Conservation (phyloP, 1,140 invertebrate genomes). For the Atopsyche davidsoni region DNA sequence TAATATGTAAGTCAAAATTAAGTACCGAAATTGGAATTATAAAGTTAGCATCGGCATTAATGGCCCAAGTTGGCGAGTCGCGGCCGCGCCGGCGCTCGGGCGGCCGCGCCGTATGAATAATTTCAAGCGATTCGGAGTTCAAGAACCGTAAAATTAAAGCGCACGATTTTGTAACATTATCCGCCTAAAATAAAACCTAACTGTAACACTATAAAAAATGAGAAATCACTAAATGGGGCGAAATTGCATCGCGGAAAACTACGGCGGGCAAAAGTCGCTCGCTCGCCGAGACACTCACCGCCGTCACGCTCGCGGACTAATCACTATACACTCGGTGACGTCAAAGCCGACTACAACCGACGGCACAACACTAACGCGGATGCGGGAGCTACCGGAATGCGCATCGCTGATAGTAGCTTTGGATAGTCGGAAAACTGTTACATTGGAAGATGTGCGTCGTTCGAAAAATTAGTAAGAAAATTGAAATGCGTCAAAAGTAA, state of each 20-base stretch:
- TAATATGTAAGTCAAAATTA: too few relatives aligned
- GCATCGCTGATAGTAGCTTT: too few relatives aligned
- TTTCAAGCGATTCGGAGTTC: slow-evolving; percentile 27
- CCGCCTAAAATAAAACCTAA: slow-evolving; percentile 25
- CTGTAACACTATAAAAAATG: slow-evolving; percentile 22
- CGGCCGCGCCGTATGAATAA: slow-evolving; percentile 21
- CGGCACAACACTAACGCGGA: too few relatives aligned
- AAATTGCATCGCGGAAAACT: slow-evolving; percentile 3
- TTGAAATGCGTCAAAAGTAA: too few relatives aligned
- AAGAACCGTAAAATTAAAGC: slow-evolving; percentile 32
- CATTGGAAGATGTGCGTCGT: too few relatives aligned
- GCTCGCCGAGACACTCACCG: neutral
- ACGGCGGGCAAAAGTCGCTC: neutral
- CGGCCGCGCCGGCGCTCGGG: slow-evolving; percentile 9
- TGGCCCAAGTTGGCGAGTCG: slow-evolving; percentile 14
- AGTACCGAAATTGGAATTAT: too few relatives aligned
- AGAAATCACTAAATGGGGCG: slow-evolving; percentile 10
- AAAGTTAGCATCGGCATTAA: neutral
- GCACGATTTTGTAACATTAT: slow-evolving; percentile 31
- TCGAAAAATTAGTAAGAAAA: too few relatives aligned
- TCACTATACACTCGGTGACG: too few relatives aligned
- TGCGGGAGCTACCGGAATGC: too few relatives aligned
- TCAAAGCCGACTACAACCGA: too few relatives aligned
- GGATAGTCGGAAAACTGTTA: too few relatives aligned
- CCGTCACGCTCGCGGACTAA: too few relatives aligned